Conservation (phyloP, 2,113 vertebrate genomes). For the Neolamprologus cancellatus region DNA sequence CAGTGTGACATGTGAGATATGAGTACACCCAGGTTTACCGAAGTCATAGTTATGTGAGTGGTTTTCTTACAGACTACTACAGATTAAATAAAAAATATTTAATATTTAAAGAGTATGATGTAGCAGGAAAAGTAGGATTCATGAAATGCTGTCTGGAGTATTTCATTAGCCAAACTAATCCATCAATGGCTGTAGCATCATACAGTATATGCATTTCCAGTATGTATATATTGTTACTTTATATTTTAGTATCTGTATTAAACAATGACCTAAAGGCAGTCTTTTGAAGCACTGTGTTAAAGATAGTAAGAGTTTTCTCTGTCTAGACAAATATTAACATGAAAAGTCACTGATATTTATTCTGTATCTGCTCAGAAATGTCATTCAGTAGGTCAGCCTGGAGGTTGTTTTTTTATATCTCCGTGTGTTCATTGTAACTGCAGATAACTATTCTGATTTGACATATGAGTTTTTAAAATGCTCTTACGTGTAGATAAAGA, state of each 20-base stretch:
- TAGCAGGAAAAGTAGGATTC: background rate
- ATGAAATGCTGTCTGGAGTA: background rate
- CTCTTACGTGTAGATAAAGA: background rate
- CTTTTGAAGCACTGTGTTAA: background rate
- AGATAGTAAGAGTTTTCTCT: background rate
- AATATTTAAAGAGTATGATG: background rate
- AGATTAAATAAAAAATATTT: background rate
- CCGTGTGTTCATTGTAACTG: fast-evolving
- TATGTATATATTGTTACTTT: background rate
- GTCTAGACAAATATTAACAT: background rate
- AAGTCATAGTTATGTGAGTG: background rate
- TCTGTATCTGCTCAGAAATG: background rate
- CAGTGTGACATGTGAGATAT: background rate
- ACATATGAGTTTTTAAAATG: background rate
- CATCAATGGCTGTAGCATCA: background rate
- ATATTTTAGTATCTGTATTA: background rate
- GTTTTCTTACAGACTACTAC: background rate
- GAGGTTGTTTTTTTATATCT: background rate
- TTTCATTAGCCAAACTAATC: background rate
- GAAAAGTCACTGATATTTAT: background rate
- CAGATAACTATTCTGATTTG: background rate
- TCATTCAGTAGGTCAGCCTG: background rate
- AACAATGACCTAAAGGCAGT: background rate
- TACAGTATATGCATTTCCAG: background rate
- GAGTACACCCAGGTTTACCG: background rate